Conservation (phyloP, 2,797 vertebrate genomes). For the Brachymystax lenok region DNA sequence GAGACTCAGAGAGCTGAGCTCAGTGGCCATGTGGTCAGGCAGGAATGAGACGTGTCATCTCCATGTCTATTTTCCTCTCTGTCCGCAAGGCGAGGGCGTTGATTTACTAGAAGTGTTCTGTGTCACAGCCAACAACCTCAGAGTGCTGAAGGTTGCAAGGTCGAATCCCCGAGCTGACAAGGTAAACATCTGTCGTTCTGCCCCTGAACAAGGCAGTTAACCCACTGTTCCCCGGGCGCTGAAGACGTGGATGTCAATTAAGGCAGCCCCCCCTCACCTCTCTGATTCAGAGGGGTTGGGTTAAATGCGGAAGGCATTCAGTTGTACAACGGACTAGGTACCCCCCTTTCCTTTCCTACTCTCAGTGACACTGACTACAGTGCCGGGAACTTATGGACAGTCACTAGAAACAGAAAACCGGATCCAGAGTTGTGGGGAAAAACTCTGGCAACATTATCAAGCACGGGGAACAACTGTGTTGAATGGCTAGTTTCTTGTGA, state of each 20-base stretch:
- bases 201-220: too few species aligned
- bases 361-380: not conserved
- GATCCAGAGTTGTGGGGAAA: not conserved
- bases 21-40: constrained; percentile 36
- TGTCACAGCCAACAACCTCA: not conserved
- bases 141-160: not conserved
- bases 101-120: constrained; percentile 29
- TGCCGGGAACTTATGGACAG: not conserved
- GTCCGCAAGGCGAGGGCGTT: constrained; percentile 32
- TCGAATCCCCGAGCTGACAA: too few species aligned
- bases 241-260: too few species aligned
- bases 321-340: too few species aligned
- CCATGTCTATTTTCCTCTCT: constrained; percentile 30
- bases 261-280: too few species aligned
- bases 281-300: too few species aligned
- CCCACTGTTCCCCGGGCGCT: too few species aligned
- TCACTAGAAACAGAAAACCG: not conserved
- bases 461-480: too few species aligned
- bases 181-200: too few species aligned
- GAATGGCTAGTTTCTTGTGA: too few species aligned
- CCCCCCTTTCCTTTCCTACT: too few species aligned
- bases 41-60: constrained; percentile 52
- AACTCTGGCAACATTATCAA: not conserved
- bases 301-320: too few species aligned
- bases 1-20: not conserved